Base-by-base conservation (phyloP, 2,113 vertebrate genomes). In the Pedetes capensis region DNA sequence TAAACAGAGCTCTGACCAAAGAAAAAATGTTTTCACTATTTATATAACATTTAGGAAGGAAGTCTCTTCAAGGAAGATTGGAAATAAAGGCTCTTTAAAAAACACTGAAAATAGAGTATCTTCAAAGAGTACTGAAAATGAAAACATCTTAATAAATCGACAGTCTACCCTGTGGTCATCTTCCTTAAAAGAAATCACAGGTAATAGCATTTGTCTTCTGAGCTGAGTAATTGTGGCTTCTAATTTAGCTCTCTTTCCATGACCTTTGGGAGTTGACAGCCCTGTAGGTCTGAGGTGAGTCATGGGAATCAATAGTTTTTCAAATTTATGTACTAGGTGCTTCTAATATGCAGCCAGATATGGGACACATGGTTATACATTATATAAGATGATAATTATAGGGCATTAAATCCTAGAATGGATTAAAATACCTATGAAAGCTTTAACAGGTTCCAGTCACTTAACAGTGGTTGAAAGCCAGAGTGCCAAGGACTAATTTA, bases 31-130 rank as follows among this genome's bases (percentile, higher is more conserved):
- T 94, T 34, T 71, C 7, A 64, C n/a, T 68, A 20, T 89, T 25
- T 92, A 27, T 97, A 74, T 82, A 91, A 97, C 32, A 55, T 85
- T 66, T 89, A 97, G 97, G 71, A 96, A 91, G 39, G 74, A 91
- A 78, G 1, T 87, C 82, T 97, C 89, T 89, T 89, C 93, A 91
- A 96, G 80, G 89, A 92, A 53, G 90, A 42, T n/a, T 82, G 87
- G 94, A 97, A 93, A 91, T 63, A 96, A 95, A 51, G 66, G 69
- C 76, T 89, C 83, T 74, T 93, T 82, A 92, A 94, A 25, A 49
- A 91, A 86, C 95, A 44, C 29, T 44, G 66, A 95, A 83, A 96
- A 90, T 63, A 93, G 34, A 75, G 1, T 78, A 57, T 97, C 89
- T 88, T 89, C 85, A 88, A 95, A 79, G 90, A 88, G 9, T 86